Base-by-base conservation (phyloP, 37 sponge, comb jelly and placozoan genomes). In the Halichondria panicea region DNA sequence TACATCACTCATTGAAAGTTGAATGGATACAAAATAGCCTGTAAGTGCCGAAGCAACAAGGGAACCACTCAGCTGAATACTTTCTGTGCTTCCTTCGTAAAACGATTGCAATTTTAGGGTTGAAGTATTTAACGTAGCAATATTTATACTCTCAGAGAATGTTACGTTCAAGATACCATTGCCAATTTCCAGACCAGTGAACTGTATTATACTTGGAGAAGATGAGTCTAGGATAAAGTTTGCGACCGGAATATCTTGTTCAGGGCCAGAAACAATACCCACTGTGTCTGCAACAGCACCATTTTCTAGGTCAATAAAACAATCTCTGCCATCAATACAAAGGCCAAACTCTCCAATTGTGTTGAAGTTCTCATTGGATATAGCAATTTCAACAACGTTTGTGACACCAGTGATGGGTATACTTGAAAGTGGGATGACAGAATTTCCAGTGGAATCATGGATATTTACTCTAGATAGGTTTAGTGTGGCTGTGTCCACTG, bases 91-190 rank as follows among this genome's bases (percentile, higher is more conserved):
- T 1, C 44, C 66, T 38, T 79, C 81, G 84, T 85, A 92, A 68
- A 92, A 84, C 7, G 89, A 85, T 69, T 77, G 78, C 0, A 93
- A 76, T 1, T 68, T 68, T 19, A 95, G 70, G 0, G 54, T 39
- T 61, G 82, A 72, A 11, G 85, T 65, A 37, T 95, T 81, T 22
- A 95, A 74, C 13, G 89, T 61, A 11, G 67, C 22, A 0, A 64
- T 32, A 45, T 72, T 40, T 43, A 95, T 76, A 15, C 86, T 66
- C 72, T 95, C 95, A 59, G 78, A 79, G 67, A 95, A 91, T 21
- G 81, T 68, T n/a, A 95, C 28, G 30, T 79, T 88, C 5, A 95
- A 55, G 11, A 68, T 21, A 11, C 92, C 95, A 72, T 61, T 81
- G 39, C 76, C 73, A 24, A 84, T 43, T 41, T 95, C 84, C 52